These are phyloP conservation scores for Tethea ocularis DNA, from an alignment of 2,888 invertebrate species.

Conservation along the genomic window DNA sequence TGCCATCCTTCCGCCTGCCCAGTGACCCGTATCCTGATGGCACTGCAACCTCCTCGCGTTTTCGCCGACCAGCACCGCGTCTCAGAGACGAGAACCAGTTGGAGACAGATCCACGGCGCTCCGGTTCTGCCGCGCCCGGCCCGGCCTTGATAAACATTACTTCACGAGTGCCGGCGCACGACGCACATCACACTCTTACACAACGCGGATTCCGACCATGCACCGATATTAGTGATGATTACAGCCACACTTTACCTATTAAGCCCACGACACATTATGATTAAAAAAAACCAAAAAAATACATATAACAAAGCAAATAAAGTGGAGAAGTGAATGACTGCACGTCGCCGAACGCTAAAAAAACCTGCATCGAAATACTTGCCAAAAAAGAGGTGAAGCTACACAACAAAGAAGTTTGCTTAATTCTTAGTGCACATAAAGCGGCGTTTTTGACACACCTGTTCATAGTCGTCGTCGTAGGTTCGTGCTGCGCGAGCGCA, in stretches of 20 bases:
- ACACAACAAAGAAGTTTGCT: constrained; percentile 57
- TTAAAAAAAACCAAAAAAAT: constrained; percentile 53
- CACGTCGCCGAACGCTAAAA: constrained; percentile 48
- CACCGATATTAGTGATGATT: constrained; percentile 64
- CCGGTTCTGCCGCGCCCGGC: constrained; percentile 78
- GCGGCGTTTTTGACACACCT: constrained; percentile 74
- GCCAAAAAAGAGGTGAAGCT: constrained; percentile 71
- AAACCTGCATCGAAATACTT: constrained; percentile 52
- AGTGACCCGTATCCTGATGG: constrained; percentile 80
- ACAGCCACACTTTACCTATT: constrained; percentile 65
- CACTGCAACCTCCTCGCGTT: constrained; percentile 69
- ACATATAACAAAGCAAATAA: constrained; percentile 63
- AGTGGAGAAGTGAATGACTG: constrained; percentile 71
- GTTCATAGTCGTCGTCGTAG: constrained; percentile 80
- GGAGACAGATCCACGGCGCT: constrained; percentile 87
- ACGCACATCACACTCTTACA: constrained; percentile 71
- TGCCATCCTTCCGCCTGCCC: constrained; percentile 76
- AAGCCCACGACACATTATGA: constrained; percentile 57
- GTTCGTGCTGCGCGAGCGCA: constrained; percentile 69
- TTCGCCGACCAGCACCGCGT: constrained; percentile 80
- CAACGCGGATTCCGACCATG: constrained; percentile 44
- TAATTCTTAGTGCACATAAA: constrained; percentile 63
- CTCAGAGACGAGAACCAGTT: constrained; percentile 93
- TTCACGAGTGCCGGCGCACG: constrained; percentile 63
- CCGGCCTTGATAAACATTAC: constrained; percentile 82